Conservation (phyloP, 53 echinoderm and acorn worm species). For the Stichopus horrens region DNA sequence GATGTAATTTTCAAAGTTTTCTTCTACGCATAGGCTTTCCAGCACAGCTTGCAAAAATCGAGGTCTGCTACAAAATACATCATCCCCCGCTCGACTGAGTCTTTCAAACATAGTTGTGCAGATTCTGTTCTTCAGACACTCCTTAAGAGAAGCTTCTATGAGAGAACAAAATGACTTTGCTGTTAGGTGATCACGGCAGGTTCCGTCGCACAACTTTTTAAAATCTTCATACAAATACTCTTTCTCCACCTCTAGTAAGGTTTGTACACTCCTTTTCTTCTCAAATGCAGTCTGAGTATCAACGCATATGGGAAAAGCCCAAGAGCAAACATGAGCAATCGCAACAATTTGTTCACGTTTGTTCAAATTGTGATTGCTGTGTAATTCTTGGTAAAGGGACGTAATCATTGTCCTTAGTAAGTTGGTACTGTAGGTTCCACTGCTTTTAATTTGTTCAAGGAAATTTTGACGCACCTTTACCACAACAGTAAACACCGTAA, state of each 20-base stretch:
- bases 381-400: background rate
- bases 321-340: constrained; percentile 14
- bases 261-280: background rate
- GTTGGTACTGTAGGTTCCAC: background rate
- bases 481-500: background rate
- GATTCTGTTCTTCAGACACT: constrained; percentile 15
- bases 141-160: background rate
- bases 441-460: background rate
- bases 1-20: background rate
- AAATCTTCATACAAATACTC: background rate
- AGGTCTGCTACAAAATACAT: constrained; percentile 36
- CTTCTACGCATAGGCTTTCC: background rate
- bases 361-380: background rate
- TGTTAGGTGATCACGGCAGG: background rate
- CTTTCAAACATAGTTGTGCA: constrained; percentile 8
- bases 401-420: background rate
- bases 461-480: background rate
- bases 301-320: constrained; percentile 27
- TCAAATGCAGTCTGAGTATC: background rate
- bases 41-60: background rate
- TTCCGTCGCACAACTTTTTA: constrained; percentile 3
- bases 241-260: background rate
- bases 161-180: constrained; percentile 12
- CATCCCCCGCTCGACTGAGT: background rate
- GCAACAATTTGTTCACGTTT: background rate